Percentiles rank a stretch among this genome's conserved stretches.
These are phyloP conservation scores for Notechis scutatus DNA, from an alignment of 2,113 vertebrate species.

Conservation along the genomic window DNA sequence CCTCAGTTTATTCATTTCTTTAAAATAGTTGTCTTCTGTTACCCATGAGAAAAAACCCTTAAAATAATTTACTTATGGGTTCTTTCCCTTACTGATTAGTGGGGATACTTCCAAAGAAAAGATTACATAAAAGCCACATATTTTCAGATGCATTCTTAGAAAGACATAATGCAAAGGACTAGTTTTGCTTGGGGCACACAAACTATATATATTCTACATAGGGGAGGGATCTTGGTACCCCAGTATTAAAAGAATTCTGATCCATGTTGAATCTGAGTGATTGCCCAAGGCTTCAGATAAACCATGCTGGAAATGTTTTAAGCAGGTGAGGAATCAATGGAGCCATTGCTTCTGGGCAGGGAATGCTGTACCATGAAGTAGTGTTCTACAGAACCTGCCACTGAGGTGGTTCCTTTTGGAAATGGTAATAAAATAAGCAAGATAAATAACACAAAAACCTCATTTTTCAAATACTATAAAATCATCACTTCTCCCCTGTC, in stretches of 20 bases:
- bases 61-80: neutral
- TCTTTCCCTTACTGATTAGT: neutral
- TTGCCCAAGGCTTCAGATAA: neutral
- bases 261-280: neutral
- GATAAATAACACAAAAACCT: neutral
- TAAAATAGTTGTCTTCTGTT: neutral
- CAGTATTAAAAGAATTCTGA: neutral
- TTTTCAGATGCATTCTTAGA: neutral
- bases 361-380: neutral
- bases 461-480: neutral
- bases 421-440: neutral
- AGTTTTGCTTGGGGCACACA: neutral
- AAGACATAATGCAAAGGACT: neutral
- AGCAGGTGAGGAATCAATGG: neutral
- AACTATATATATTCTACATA: neutral
- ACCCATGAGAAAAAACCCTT: neutral
- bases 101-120: neutral
- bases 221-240: neutral
- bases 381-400: neutral
- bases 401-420: neutral
- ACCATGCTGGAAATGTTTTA: neutral
- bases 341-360: neutral
- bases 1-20: neutral
- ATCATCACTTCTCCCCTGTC: neutral
- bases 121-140: neutral